Conservation (phyloP, 2,113 vertebrate genomes). For the Neodontobutis hainanensis region DNA sequence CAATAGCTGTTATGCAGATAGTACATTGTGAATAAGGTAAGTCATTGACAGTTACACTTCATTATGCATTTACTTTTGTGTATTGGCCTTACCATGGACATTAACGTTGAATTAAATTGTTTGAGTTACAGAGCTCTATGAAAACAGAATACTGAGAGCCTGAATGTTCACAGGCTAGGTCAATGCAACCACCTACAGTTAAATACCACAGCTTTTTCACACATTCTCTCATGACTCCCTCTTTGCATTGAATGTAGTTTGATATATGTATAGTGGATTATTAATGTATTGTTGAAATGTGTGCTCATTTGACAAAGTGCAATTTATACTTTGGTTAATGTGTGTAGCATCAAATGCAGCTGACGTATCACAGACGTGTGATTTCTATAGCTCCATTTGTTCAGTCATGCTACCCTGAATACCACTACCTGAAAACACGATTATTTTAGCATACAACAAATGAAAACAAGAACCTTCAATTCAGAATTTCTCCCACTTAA, state of each 20-base stretch:
- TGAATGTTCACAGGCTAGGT: conserved; percentile 38
- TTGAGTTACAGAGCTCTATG: conserved; percentile 32
- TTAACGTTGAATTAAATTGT: conserved; percentile 37
- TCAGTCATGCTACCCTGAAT: conserved; percentile 49
- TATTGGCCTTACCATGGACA: conserved; percentile 44
- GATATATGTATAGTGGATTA: conserved; percentile 78
- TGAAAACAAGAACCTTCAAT: conserved; percentile 41
- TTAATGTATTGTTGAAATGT: conserved; percentile 73
- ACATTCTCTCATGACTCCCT: conserved; percentile 40
- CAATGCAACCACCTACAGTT: conserved; percentile 28
- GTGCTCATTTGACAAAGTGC: conserved; percentile 78
- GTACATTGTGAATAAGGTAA: conserved; percentile 21
- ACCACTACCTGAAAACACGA: conserved; percentile 64
- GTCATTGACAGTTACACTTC: conserved; percentile 29
- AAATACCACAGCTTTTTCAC: conserved; percentile 44
- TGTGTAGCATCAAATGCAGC: conserved; percentile 68
- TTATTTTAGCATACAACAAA: conserved; percentile 38
- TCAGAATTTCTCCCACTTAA: conserved; percentile 26
- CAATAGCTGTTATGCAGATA: conserved; percentile 9
- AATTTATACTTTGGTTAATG: conserved; percentile 75
- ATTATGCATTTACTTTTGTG: conserved; percentile 41
- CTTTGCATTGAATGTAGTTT: conserved; percentile 82
- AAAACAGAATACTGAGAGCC: conserved; percentile 32
- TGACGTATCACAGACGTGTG: conserved; percentile 44
- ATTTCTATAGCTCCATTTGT: conserved; percentile 55